Percentiles rank a stretch among this genome's conserved stretches.
Conservation (phyloP, 1,140 invertebrate genomes). For the Apis laboriosa region DNA sequence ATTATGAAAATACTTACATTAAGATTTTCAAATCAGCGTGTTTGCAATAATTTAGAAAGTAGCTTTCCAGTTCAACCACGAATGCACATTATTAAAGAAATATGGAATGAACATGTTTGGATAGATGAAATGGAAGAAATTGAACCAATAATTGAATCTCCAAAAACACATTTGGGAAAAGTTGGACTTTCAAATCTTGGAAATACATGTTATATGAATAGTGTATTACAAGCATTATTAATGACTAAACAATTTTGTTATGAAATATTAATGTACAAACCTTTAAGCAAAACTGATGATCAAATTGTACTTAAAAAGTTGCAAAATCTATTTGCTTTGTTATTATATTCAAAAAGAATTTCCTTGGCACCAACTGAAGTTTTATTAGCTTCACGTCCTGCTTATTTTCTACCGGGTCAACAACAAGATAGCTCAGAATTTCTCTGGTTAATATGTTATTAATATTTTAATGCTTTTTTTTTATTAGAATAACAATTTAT, state of each 20-base stretch:
- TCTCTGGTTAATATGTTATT: constrained; percentile 83
- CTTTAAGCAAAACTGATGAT: constrained; percentile 60
- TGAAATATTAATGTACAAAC: constrained; percentile 73
- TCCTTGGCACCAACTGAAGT: constrained; percentile 87
- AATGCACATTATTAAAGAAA: constrained; percentile 53
- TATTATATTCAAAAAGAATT: constrained; percentile 85
- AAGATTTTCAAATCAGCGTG: constrained; percentile 77
- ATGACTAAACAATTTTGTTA: constrained; percentile 89
- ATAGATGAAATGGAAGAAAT: constrained; percentile 60
- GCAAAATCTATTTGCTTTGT: constrained; percentile 88
- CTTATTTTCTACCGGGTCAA: constrained; percentile 87
- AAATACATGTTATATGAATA: constrained; percentile 94
- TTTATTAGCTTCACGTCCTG: constrained; percentile 85
- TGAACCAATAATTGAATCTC: constrained; percentile 52
- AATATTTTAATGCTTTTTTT: constrained; percentile 32
- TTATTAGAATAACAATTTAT: constrained; percentile 13
- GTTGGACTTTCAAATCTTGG: constrained; percentile 92
- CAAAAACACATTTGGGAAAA: constrained; percentile 78
- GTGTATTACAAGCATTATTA: constrained; percentile 89
- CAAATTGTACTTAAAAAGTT: constrained; percentile 85
- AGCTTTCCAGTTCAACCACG: constrained; percentile 60
- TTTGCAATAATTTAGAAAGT: constrained; percentile 55
- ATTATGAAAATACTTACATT: constrained; percentile 78
- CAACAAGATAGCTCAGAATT: constrained; percentile 95
- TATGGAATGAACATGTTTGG: constrained; percentile 65